Evolutionary conservation across 1,140 invertebrate species (phyloP), one percentile per base, ranked within the genome.

Genomic region (Chlorops oryzae): DNA sequence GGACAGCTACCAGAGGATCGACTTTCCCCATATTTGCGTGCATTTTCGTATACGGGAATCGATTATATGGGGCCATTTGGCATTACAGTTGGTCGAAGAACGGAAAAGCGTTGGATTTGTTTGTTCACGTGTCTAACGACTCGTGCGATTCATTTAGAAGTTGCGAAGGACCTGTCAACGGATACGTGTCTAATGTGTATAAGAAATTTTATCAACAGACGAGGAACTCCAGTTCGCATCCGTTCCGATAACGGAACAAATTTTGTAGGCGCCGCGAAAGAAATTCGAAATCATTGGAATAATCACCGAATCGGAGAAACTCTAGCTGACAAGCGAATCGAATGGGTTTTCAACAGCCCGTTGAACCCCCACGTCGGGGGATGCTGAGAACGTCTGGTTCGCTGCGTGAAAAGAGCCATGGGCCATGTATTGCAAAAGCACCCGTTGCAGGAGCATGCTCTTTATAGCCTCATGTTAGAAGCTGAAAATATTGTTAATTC

Each of bases 301-400:
- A n/a, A n/a, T n/a, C n/a, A n/a, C n/a, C 32, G 17, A 20, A 47
- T 55, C 9, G 34, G 23, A 22, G 35, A 21, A 5, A 32, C 47
- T 12, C 25, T 41, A n/a, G 6, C 48, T 18, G 13, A 15, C n/a
- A 41, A 34, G 22, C 32, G 39, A 24, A 55, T 55, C 9, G 46
- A 55, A 10, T 51, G 48, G 53, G 17, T 32, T 5, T 55, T 47
- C 21, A 51, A 51, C 41, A 27, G 37, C 21, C 48, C 49, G 22
- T n/a, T 21, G n/a, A 42, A 54, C 32, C 47, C 53, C 5, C 40
- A 35, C 39, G 34, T 44, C 20, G 53, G 49, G 7, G 63, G 63
- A 15, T 28, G 51, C n/a, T 63, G 67, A 63, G 61, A 69, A 35
- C 32, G 56, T 1, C 9, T 61, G 0, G 52, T 64, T 4, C 41